Conservation (phyloP, 1,140 invertebrate genomes). For the Drosophila sproati region DNA sequence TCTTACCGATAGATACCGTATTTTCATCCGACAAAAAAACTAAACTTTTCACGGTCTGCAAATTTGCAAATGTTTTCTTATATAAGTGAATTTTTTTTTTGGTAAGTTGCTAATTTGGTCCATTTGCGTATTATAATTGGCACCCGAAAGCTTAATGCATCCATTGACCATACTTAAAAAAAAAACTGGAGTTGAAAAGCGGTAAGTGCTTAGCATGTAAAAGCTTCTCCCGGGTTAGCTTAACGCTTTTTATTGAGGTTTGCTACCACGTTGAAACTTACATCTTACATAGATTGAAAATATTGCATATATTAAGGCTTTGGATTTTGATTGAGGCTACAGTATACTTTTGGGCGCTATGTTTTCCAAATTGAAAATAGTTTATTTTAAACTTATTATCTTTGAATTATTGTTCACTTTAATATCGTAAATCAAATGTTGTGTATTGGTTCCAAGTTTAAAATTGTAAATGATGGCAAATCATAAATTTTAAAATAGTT, state of each 20-base stretch:
- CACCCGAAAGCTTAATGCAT: slow-evolving; percentile 43
- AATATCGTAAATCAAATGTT: too few species aligned
- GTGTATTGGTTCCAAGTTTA: too few species aligned
- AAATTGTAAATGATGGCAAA: too few species aligned
- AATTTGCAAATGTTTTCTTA: slow-evolving; percentile 47
- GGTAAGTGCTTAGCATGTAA: slow-evolving; percentile 5
- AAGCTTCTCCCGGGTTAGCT: background rate
- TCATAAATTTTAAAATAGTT: background rate
- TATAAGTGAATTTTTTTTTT: slow-evolving; percentile 14
- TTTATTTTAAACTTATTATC: too few species aligned
- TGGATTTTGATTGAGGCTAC: background rate
- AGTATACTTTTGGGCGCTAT: slow-evolving; percentile 2
- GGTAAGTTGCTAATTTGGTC: slow-evolving; percentile 22
- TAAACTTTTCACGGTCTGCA: slow-evolving; percentile 64
- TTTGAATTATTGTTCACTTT: too few species aligned
- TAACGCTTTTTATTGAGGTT: background rate
- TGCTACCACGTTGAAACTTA: background rate
- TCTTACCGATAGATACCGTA: slow-evolving; percentile 26
- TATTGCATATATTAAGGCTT: slow-evolving; percentile 37
- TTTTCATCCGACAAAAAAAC: slow-evolving; percentile 9
- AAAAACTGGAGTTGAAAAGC: background rate
- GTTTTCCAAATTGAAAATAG: background rate
- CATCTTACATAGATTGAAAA: background rate
- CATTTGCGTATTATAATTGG: slow-evolving; percentile 66
- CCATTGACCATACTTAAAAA: background rate